Conservation (phyloP, 2,113 vertebrate species). For the Pundamilia nyererei region DNA sequence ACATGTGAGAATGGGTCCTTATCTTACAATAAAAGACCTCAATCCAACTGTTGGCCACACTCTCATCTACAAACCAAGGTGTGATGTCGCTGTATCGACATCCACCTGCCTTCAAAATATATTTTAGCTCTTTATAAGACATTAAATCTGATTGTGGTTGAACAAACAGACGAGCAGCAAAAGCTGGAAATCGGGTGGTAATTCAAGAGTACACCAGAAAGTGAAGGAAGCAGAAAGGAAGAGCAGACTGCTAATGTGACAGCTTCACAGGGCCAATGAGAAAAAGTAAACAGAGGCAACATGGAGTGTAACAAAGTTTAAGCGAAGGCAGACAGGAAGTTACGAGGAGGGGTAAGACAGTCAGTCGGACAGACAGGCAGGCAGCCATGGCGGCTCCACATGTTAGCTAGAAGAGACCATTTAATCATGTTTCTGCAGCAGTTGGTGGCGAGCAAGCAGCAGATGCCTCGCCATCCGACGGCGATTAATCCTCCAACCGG, state of each 20-base stretch:
- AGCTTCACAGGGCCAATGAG: neutral
- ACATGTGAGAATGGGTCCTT: too few species aligned
- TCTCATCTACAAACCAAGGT: neutral
- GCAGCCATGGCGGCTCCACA: conserved; percentile 18
- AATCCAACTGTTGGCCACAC: too few species aligned
- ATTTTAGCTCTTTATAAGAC: neutral
- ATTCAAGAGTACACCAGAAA: neutral
- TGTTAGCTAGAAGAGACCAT: conserved; percentile 37
- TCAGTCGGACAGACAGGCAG: neutral
- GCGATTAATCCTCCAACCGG: conserved; percentile 64
- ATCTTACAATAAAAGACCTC: too few species aligned
- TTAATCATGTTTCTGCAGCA: conserved; percentile 64
- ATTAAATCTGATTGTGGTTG: neutral
- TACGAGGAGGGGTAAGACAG: neutral
- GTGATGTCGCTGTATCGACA: neutral
- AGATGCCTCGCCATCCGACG: conserved; percentile 64
- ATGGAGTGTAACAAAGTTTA: neutral
- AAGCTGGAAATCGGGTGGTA: neutral
- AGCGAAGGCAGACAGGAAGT: neutral
- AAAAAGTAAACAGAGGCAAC: neutral
- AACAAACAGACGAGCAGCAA: neutral
- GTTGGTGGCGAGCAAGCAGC: conserved; percentile 60
- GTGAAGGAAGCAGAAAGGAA: neutral
- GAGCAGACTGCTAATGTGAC: neutral
- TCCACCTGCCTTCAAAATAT: neutral